Evolutionary conservation across 2,888 invertebrate species (phyloP), one percentile per base, ranked within the genome.

Genomic region (Elysia crispata): DNA sequence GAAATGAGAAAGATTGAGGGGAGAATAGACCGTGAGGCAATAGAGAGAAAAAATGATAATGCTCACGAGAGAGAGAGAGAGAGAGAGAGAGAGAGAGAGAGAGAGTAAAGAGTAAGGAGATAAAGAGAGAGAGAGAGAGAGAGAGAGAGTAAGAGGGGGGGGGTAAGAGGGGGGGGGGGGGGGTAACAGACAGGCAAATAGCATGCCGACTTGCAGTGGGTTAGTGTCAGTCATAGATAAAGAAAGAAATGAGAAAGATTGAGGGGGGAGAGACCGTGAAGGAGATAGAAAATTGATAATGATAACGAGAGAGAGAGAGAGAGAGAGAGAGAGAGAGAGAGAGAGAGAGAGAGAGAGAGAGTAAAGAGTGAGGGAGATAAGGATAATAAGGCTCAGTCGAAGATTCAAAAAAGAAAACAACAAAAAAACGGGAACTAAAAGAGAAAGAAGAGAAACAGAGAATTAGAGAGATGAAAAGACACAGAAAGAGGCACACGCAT

Each of bases 61-160:
- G 23, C 28, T 20, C 8, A 23, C 25, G 28, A 15, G 25, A 1
- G 25, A 49, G 33, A 69, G 54, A 67, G 62, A 78, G 78, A 70
- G 62, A 78, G 78, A 70, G 28, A 60, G 33, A 60, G 57, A 72
- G 62, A 28, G 54, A 28, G 30, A 69, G 23, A 31, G 31, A 66
- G n/a, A 30, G 66, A 49, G 28, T 18, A 20, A 31, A 28, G 8
- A 49, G 18, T n/a, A n/a, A 23, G 31, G 25, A 25, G 33, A 41
- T 49, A 57, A 50, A 30, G 30, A 30, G 62, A 28, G 33, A n/a
- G 8, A 49, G 18, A n/a, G n/a, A 62, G 25, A 25, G 33, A 41
- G 67, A 57, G 57, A 30, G 30, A 30, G 62, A 28, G 33, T 20
- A 3, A 60, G 60, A 1, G 60, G 31, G 75, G 41, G 64, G 41